Conservation (phyloP, 2,797 vertebrate genomes). For the Diceros bicornis region DNA sequence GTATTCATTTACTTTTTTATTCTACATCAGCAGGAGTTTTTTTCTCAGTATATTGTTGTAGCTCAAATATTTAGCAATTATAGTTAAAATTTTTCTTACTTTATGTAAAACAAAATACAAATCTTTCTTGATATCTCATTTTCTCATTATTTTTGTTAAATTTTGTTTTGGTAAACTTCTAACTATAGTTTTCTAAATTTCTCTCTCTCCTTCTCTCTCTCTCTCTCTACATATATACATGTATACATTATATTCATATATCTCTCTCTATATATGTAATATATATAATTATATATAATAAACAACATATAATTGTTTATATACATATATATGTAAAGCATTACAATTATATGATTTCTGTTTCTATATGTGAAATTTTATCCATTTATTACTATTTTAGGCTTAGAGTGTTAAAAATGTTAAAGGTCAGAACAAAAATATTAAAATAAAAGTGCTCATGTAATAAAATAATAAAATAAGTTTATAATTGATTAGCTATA, state of each 20-base stretch:
- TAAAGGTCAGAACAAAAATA: background rate
- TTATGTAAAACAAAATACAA: background rate
- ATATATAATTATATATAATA: too few species aligned
- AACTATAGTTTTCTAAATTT: background rate
- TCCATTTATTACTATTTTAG: background rate
- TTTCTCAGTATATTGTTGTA: background rate
- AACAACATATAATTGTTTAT: too few species aligned
- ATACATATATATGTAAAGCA: background rate
- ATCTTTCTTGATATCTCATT: background rate
- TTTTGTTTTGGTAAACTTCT: background rate
- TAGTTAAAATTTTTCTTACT: background rate
- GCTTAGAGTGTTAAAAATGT: background rate
- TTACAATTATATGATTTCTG: background rate
- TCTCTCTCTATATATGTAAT: too few species aligned
- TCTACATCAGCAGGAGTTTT: background rate
- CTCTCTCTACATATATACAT: too few species aligned
- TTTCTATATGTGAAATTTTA: background rate
- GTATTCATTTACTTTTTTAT: background rate
- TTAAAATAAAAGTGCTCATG: background rate
- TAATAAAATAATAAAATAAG: background rate
- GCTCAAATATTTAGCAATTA: background rate
- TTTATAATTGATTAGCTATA: background rate
- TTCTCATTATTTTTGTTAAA: background rate
- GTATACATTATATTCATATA: too few species aligned
- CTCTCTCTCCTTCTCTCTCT: background rate